Evolutionary conservation across 2,113 vertebrate species (phyloP), one percentile per base, ranked within the genome.

Genomic region (Laterallus jamaicensis): DNA sequence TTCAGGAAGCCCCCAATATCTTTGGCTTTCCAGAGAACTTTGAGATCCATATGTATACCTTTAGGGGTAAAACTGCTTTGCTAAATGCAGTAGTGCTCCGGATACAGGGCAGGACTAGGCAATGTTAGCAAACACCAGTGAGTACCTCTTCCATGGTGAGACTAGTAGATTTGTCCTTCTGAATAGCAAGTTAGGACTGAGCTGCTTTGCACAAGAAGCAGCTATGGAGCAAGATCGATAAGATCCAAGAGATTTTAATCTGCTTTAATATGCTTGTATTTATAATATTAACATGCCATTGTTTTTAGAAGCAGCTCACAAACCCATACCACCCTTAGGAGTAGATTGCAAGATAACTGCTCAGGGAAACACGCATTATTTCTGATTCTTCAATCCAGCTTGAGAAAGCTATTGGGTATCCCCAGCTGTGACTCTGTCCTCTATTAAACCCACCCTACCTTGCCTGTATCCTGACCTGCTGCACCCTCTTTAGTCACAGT

Each of bases 11-110:
- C 88, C 81, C 84, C 83, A 63, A 64, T 80, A 84, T 82, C 76
- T 86, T 88, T 92, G 95, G 76, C 69, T 94, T 95, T 95, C 82
- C 89, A 90, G 82, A 94, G 75, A 91, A 96, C 84, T 93, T 67
- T 0, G 37, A 86, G 67, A 92, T 92, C 95, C 91, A 78, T 87
- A 58, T 91, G 93, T 92, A 68, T 29, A 94, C 68, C 84, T 95
- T 83, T 62, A 60, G 86, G 90, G 88, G 44, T 55, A 31, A 86
- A 89, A 24, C 49, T 68, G 25, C 84, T 54, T 39, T 74, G 69
- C 64, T 50, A 35, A 62, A 50, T 18, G 37, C n/a, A 66, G 0
- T 6, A 35, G 31, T 73, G 73, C 28, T 82, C 31, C n/a, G 66
- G 74, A 21, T 42, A 69, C 9, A 25, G 29, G 52, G 25, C 5